Base-by-base conservation (phyloP, 2,113 vertebrate genomes). In the Atlantisia rogersi region DNA sequence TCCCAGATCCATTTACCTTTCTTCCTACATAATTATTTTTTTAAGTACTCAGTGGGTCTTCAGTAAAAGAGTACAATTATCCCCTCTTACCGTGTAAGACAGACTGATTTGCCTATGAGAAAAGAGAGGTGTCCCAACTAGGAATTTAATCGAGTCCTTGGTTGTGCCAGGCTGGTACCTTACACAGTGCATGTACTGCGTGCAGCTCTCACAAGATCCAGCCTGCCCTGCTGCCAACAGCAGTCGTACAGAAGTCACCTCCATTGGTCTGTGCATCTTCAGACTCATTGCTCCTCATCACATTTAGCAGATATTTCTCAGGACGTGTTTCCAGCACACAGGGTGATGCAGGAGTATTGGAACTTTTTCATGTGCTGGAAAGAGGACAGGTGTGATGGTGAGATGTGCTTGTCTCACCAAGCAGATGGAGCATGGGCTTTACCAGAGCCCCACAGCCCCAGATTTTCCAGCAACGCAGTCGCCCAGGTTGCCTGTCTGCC, bases 1-100 rank as follows among this genome's bases (percentile, higher is more conserved):
- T 40, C 82, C 39, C 88, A 92, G 42, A 77, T 71, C 28, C 64
- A 28, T 92, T 92, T 88, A 74, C 31, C 28, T 86, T 28, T 74
- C 64, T 81, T 22, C 40, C 68, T 81, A 32, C 28, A 40, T 74
- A 83, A 90, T 94, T 60, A 70, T 26, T 81, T 71, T 82, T 88
- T 88, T 22, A 73, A 91, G 42, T 39, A 74, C 71, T 70, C 2
- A 0, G 25, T 68, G 83, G 25, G 4, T 79, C 44, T 82, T 88
- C 40, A 82, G 37, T 44, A 67, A 64, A 76, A 65, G 11, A 42
- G 5, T 58, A 74, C 20, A 76, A 76, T 65, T 85, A 83, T 48
- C 12, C 11, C 11, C 35, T 82, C 22, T 76, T 53, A 39, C 44
- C 15, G 4, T 73, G 4, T 46, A 77, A 35, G 50, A 52, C 9